Base-by-base conservation (phyloP, 2,888 invertebrate genomes). In the Timema podura region DNA sequence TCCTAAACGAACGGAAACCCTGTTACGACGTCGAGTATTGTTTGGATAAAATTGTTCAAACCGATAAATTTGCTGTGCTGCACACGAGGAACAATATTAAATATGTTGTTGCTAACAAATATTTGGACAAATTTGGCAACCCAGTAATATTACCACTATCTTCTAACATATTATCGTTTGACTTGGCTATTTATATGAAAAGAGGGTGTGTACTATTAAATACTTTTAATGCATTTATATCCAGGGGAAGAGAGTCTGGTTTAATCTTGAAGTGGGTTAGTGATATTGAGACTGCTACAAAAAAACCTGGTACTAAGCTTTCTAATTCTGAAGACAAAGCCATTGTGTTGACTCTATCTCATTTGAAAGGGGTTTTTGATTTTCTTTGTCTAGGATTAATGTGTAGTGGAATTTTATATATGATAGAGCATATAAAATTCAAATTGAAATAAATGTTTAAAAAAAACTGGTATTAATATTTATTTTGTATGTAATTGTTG, bases 21-120 rank as follows among this genome's bases (percentile, higher is more conserved):
- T 61, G 61, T 13, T 45, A 30, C 61, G 44, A 61, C 16, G 61
- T 61, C 13, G 61, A 61, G n/a, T 16, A 10, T 45, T 61, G 61
- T 45, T 44, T 61, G 9, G 30, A 7, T 9, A 30, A 30, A 9
- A 44, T 61, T 13, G 61, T 44, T n/a, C 6, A 44, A 13, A 10
- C 61, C 11, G 61, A 45, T 9, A 13, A 61, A 16, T 44, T 61
- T 44, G 61, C 61, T 44, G 30, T 61, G 61, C 44, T 45, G 30
- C 61, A 61, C 44, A 30, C 61, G 44, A 61, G 16, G 44, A 44
- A 8, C 61, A 61, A 13, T 13, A 45, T 45, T 13, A 45, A 61
- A 45, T 61, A 44, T 30, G 11, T 61, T 13, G n/a, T 61, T 13
- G 45, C 11, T 10, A 6, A 44, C 44, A 6, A 13, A 30, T 61